Evolutionary conservation across 2,888 invertebrate species (phyloP), one percentile per base, ranked within the genome.

Genomic region (Phortica okadai): DNA sequence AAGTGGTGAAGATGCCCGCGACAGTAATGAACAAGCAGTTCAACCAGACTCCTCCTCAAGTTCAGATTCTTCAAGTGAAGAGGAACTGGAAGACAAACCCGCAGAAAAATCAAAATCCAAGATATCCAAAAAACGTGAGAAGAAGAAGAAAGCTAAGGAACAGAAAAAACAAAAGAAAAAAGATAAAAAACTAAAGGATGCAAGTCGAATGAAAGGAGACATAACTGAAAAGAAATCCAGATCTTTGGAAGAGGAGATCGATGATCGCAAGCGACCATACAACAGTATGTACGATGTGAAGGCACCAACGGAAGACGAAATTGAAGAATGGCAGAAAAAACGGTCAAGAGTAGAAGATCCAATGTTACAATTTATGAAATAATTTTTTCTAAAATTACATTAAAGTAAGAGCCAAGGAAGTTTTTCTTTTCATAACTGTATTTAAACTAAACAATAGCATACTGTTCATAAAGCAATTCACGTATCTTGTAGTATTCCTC

Each of bases 401-500:
- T 66, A 16, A 59, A 56, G 14, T 16, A 25, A 11, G 4, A 11
- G 4, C 10, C 8, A 6, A 67, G 16, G 8, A 33, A 45, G 44
- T 10, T 8, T 42, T 33, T 54, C 2, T 10, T 56, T 69, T 42
- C 44, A 72, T 76, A 70, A 72, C 6, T 79, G 50, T 25, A n/a
- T 64, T 77, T 76, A 72, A 74, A 69, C 92, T 93, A 98, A 74
- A 99, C 95, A 89, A 99, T 97, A 76, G 99, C 99, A 92, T 98
- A 99, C 90, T 99, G 99, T 81, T 97, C 96, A 90, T 99, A 99
- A 45, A 99, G 92, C 56, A 99, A 92, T 84, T 97, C 97, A 76
- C 98, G 93, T 69, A 99, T 96, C 93, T 94, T 96, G 92, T 96
- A 99, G 92, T 98, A 99, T 83, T 99, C 98, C 86, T 98, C 97